Base-by-base conservation (phyloP, 2,888 invertebrate species). In the Euspilapteryx auroguttella region DNA sequence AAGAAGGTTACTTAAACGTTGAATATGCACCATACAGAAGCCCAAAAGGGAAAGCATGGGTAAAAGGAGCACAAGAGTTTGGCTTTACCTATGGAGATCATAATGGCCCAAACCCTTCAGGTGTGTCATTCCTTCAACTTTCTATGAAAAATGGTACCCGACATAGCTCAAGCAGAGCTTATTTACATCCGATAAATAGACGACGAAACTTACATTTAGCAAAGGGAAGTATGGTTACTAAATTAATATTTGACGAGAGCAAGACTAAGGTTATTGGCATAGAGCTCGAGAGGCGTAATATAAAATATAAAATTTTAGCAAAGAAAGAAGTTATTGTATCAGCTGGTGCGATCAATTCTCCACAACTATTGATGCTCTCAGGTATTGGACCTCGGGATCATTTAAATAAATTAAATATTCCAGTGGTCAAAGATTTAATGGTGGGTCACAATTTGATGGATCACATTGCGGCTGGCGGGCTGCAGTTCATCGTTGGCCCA, bases 281-380 rank as follows among this genome's bases (percentile, higher is more conserved):
- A 2, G 78, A 82, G 47, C 73, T 82, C 40, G 56, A 76, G 22
- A 80, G 79, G 49, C 53, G 63, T 12, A 73, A 71, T 2, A 64
- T 50, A 27, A 64, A 65, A 35, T 71, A 68, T 35, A 69, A 69
- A 37, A 79, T 83, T 24, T 56, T 73, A 38, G 86, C 85, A 2
- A 79, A 62, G 23, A 86, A 81, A 44, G 88, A 88, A 58, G 82
- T 91, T 0, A 86, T 92, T 31, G 37, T 91, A 21, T 81, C 85
- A 22, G 87, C 86, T 1, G 91, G 89, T 4, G 81, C 89, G 3
- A 80, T 91, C 17, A 86, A 87, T 55, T 80, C 87, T 4, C 88
- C 91, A 1, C 87, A 90, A 49, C 48, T 92, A 4, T 59, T 93
- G 11, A 84, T 90, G 85, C 54, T 91, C 10, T 89, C 89, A 2